phyloP scores from a whole-genome alignment of 2,113 vertebrate genomes.

The Phylloscopus trochiloides region DNA sequence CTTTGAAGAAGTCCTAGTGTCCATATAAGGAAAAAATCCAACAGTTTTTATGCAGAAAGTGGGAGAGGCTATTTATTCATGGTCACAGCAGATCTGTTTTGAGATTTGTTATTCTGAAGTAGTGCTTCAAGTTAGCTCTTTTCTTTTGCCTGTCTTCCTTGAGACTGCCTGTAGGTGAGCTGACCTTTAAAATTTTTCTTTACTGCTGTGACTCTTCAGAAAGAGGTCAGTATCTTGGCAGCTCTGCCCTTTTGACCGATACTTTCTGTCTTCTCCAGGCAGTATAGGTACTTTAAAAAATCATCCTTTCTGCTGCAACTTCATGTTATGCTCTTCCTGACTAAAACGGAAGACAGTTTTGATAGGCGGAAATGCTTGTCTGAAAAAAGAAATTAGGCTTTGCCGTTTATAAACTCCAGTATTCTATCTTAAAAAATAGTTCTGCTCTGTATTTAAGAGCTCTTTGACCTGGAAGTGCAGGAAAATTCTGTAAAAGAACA shows the following conservation, averaged over 20 bases:
- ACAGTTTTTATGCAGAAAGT: background rate
- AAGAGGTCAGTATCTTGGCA: background rate
- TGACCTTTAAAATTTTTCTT: slow-evolving; percentile 47
- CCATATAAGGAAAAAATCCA: background rate
- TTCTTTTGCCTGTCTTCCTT: background rate
- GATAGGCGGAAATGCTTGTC: background rate
- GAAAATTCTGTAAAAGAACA: background rate
- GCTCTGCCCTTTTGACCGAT: slow-evolving; percentile 4
- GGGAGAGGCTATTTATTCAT: background rate
- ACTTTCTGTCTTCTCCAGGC: background rate
- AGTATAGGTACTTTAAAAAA: background rate
- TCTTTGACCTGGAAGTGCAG: background rate
- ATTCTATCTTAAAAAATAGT: background rate
- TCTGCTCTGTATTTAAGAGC: background rate
- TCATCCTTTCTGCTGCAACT: background rate
- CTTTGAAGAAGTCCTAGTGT: background rate
- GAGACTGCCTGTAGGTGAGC: background rate
- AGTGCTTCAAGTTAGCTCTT: background rate
- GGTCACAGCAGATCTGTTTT: background rate
- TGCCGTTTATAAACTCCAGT: background rate
- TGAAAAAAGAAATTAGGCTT: background rate
- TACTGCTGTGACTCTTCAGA: background rate
- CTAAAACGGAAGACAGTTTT: background rate
- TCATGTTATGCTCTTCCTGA: background rate
- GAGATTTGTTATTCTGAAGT: background rate